phyloP scores from a whole-genome alignment of 35 echinoderm and acorn worm species.

The Diadema setosum region DNA sequence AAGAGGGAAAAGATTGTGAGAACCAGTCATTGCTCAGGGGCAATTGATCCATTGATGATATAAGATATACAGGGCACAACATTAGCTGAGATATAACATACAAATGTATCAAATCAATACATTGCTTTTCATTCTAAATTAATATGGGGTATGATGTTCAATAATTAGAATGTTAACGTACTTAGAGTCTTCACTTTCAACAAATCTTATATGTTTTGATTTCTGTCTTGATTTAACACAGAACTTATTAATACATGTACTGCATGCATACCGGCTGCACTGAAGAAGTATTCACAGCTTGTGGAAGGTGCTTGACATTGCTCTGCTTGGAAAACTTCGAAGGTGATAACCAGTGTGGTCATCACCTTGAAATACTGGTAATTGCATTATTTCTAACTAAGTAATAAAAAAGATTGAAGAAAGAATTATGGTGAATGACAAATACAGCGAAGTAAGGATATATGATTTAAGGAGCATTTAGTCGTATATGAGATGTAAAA shows the following conservation, averaged over 20 bases:
- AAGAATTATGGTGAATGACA: background rate
- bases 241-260: background rate
- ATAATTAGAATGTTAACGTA: background rate
- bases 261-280: background rate
- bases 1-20: background rate
- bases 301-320: background rate
- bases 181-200: too few species aligned
- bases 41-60: background rate
- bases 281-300: background rate
- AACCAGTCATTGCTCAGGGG: background rate
- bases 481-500: too few species aligned
- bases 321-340: background rate
- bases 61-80: background rate
- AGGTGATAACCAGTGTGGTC: background rate
- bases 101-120: too few species aligned
- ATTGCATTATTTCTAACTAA: background rate
- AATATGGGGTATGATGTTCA: background rate
- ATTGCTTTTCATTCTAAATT: background rate
- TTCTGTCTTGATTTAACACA: background rate
- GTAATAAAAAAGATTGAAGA: too few species aligned
- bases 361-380: background rate
- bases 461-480: too few species aligned
- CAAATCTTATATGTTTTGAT: background rate
- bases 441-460: too few species aligned
- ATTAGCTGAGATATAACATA: background rate